Evolutionary conservation across 2,113 vertebrate species (phyloP), one percentile per base, ranked within the genome.

Genomic region (Brevimyrus niger): DNA sequence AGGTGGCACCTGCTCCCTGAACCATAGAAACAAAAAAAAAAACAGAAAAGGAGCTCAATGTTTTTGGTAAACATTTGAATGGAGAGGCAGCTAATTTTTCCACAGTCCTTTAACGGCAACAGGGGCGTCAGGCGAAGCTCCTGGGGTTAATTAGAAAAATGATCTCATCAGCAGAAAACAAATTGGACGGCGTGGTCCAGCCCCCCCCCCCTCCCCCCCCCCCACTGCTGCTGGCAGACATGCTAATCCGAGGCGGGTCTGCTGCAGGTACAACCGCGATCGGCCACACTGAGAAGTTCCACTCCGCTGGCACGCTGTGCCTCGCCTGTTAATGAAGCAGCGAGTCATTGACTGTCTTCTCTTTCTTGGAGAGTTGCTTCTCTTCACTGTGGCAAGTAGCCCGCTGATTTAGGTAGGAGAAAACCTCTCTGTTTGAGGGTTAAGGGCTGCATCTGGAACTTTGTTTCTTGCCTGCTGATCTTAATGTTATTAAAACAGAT

Each of bases 131-230:
- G 93, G 92, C 93, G 89, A 94, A 95, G 94, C 95, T 96, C 95
- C 95, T 94, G 93, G 97, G 96, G 97, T 98, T 97, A 98, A 98
- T 98, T 97, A 97, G 96, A 98, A 98, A 98, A 97, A 97, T 97
- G 96, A 97, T 98, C 96, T 97, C 96, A 95, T 96, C 96, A 95
- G 95, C 94, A 91, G 94, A 96, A 94, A 88, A 95, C 93, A 93
- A 90, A 93, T 95, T 94, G 93, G 92, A 89, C 92, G 88, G 21
- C 15, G 73, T 90, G 89, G 93, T 94, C 94, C 92, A 3, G 1
- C 58, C 55, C 58, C 58, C 61, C 55, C 23, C 61, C 61, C 61
- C n/a, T 0, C 58, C 55, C 58, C 58, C 61, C 55, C 23, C 61
- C 61, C 61, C n/a, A 13, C 90, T 92, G 19, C 92, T 95, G 95